Percentiles rank a stretch among this genome's conserved stretches.
These are phyloP conservation scores for Phaonia tiefii DNA, from an alignment of 2,888 invertebrate species.

Conservation along the genomic window DNA sequence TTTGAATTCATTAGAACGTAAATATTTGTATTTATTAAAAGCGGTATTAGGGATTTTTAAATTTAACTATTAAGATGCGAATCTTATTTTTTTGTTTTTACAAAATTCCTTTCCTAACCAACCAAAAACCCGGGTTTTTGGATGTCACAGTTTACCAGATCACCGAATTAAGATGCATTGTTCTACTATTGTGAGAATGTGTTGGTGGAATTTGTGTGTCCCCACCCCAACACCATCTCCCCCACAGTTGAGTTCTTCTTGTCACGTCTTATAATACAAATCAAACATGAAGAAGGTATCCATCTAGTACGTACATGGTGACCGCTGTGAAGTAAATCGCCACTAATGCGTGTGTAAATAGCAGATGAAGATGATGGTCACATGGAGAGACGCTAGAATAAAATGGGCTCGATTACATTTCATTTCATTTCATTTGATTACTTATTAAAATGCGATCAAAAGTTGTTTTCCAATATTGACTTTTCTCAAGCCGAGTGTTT, in stretches of 20 bases:
- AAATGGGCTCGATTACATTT: not conserved
- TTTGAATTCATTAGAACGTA: too few relatives aligned
- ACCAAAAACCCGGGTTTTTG: too few relatives aligned
- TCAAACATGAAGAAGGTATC: not conserved
- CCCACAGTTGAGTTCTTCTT: not conserved
- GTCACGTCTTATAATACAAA: slow-evolving; percentile 18
- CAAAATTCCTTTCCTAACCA: too few relatives aligned
- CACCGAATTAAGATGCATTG: too few relatives aligned
- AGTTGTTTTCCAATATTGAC: slow-evolving; percentile 28
- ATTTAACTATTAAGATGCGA: not conserved
- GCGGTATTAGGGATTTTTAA: too few relatives aligned
- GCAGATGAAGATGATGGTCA: not conserved
- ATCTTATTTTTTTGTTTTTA: too few relatives aligned
- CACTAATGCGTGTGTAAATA: slow-evolving; percentile 37
- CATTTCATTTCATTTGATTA: slow-evolving; percentile 20
- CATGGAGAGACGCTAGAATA: not conserved
- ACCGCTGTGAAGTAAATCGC: slow-evolving; percentile 27
- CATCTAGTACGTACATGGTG: not conserved
- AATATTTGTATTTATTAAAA: too few relatives aligned
- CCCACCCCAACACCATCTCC: not conserved
- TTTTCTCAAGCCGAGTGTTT: slow-evolving; percentile 6
- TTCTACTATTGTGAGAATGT: too few relatives aligned
- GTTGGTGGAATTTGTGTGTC: too few relatives aligned
- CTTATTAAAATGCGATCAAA: slow-evolving; percentile 41
- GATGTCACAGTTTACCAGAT: too few relatives aligned